phyloP scores from a whole-genome alignment of 2,797 vertebrate species.

The Dryobates pubescens region DNA sequence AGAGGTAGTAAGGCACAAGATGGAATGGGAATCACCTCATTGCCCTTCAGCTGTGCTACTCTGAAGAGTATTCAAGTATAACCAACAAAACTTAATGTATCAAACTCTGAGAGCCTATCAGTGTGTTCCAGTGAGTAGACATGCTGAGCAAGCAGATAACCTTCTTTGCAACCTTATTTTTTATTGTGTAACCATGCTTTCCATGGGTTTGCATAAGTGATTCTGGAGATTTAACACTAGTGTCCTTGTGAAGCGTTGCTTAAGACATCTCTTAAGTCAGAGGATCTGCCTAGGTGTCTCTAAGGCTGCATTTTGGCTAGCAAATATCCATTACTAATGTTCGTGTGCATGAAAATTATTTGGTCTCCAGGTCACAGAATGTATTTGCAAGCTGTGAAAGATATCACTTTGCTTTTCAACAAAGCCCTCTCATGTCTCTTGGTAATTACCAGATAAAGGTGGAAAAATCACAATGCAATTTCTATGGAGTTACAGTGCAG shows the following conservation, averaged over 20 bases:
- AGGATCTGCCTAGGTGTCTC: neutral
- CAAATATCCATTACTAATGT: neutral
- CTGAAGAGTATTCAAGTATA: neutral
- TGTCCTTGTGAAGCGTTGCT: neutral
- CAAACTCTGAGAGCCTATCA: neutral
- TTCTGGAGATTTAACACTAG: neutral
- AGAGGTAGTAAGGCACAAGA: neutral
- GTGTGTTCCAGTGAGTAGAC: neutral
- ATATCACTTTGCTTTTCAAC: neutral
- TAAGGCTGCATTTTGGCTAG: neutral
- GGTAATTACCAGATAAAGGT: neutral
- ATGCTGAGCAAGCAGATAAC: neutral
- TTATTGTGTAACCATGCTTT: neutral
- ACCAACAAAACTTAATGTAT: neutral
- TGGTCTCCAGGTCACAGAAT: neutral
- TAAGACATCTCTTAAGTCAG: neutral
- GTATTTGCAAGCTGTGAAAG: neutral
- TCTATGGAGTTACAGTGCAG: neutral
- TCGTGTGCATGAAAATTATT: neutral
- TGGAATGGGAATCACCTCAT: neutral
- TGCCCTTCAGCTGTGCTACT: neutral
- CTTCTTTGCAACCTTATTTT: neutral
- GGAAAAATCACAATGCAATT: neutral
- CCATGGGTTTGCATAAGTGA: neutral
- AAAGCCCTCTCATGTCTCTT: neutral